Evolutionary conservation across 2,888 invertebrate genomes (phyloP), one percentile per base, ranked within the genome.

Genomic region (Tachina grossa): DNA sequence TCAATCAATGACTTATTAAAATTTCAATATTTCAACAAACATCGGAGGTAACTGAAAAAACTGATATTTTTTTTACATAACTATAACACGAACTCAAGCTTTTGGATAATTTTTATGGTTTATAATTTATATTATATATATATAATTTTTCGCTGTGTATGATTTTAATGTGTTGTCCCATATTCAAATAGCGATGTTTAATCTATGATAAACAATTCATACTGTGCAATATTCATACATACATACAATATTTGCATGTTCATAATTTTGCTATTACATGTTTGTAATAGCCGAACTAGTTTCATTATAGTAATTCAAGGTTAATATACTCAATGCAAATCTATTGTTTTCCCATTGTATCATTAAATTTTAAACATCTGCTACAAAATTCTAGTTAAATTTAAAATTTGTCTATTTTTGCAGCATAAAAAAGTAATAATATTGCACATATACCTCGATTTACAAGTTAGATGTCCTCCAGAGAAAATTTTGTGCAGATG

Each of bases 241-340:
- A n/a, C n/a, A n/a, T n/a, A n/a, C n/a, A n/a, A n/a, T n/a, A n/a
- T 65, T 53, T 59, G 39, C 19, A 66, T 47, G 39, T n/a, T 39
- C 22, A 57, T 57, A 63, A 74, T 61, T 47, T 49, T 9, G 1
- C 43, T 61, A 16, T 43, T 14, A 43, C 22, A 41, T 43, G 11
- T 14, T 31, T 11, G 19, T 16, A 53, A 3, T 41, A 51, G n/a
- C 31, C 43, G n/a, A 14, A 72, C 14, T 55, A 61, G 14, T 47
- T 57, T 59, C 51, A 39, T 66, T 78, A 59, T 51, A 53, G 14
- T 16, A 75, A 83, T 49, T 83, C 83, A 85, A 85, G 83, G 85
- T 83, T 80, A 76, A 83, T 76, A 61, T 47, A 80, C 76, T 85
- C 66, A 83, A 85, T 83, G 85, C 22, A 79, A 72, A 71, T 11